These are phyloP conservation scores for Perodicticus potto DNA, from an alignment of 2,797 vertebrate species.

Conservation along the genomic window DNA sequence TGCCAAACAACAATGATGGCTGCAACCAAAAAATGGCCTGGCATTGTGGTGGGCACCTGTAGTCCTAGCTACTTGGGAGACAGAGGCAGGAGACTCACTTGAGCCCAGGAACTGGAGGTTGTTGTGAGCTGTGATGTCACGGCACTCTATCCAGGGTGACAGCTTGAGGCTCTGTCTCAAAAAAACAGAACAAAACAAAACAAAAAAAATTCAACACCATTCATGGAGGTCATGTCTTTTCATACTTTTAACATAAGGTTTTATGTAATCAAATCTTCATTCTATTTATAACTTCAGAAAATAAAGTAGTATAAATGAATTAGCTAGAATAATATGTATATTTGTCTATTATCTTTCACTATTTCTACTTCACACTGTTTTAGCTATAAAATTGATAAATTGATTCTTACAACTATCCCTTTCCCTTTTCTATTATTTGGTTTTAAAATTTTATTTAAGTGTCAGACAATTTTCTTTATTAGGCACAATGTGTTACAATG, in stretches of 20 bases:
- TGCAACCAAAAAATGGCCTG: no score
- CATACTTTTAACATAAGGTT: conserved; percentile 85
- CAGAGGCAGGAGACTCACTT: no score
- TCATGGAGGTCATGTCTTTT: conserved; percentile 77
- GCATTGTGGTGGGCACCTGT: no score
- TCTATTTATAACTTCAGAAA: conserved; percentile 79
- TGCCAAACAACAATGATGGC: no score
- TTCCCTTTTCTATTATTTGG: conserved; percentile 76
- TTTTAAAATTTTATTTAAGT: conserved; percentile 79
- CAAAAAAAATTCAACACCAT: no score
- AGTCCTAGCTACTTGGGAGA: no score
- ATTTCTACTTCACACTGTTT: conserved; percentile 77
- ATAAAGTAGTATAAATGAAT: conserved; percentile 75
- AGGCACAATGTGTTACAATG: conserved; percentile 6
- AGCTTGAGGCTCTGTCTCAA: no score
- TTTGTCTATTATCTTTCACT: conserved; percentile 81
- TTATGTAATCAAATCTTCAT: conserved; percentile 83
- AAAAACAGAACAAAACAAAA: no score
- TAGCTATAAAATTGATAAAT: conserved; percentile 75
- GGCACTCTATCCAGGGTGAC: no score
- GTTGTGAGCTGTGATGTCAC: no score
- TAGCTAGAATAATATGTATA: conserved; percentile 80
- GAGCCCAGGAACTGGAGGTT: no score
- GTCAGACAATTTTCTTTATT: conserved; percentile 74
- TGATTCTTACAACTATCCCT: conserved; percentile 66